A percentile compares a stretch with the other conserved stretches of the same genome.
Conservation (phyloP, 2,888 invertebrate species). For the Oxycera nigricornis region DNA sequence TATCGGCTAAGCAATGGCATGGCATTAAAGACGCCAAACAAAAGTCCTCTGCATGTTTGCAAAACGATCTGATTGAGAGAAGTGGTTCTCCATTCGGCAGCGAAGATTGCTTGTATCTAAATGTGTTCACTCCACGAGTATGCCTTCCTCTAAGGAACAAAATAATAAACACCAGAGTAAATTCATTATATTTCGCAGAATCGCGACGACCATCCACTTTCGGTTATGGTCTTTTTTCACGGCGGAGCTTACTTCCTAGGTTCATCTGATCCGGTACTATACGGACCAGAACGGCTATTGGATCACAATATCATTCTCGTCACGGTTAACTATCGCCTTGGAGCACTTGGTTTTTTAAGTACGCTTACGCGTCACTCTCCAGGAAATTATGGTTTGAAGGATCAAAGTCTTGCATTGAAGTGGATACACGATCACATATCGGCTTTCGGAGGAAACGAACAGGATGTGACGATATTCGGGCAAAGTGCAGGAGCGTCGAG, state of each 20-base stretch:
- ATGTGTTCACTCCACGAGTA: background rate
- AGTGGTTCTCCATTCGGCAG: background rate
- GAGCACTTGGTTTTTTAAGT: conserved; percentile 67
- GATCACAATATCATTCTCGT: conserved; percentile 72
- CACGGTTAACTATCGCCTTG: conserved; percentile 70
- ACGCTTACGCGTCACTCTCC: conserved; percentile 66
- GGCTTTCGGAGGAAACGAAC: conserved; percentile 66
- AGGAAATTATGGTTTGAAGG: conserved; percentile 69
- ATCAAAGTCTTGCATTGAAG: conserved; percentile 65
- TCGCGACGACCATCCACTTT: background rate
- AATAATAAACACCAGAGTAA: background rate
- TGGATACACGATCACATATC: conserved; percentile 67
- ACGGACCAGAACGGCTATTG: conserved; percentile 70
- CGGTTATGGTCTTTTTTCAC: conserved; percentile 70
- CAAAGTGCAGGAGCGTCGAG: conserved; percentile 70
- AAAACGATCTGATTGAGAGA: background rate
- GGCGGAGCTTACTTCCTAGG: conserved; percentile 73
- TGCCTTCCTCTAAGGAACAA: background rate
- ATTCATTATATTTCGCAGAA: background rate
- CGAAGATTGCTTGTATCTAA: background rate
- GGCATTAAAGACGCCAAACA: background rate
- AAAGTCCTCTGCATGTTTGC: background rate
- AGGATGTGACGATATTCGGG: conserved; percentile 68
- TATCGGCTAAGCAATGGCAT: background rate
- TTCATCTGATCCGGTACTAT: conserved; percentile 67